A percentile compares a stretch with the other conserved stretches of the same genome.
These are phyloP conservation scores for Neotoma lepida DNA, from an alignment of 2,113 vertebrate genomes.

Conservation along the genomic window DNA sequence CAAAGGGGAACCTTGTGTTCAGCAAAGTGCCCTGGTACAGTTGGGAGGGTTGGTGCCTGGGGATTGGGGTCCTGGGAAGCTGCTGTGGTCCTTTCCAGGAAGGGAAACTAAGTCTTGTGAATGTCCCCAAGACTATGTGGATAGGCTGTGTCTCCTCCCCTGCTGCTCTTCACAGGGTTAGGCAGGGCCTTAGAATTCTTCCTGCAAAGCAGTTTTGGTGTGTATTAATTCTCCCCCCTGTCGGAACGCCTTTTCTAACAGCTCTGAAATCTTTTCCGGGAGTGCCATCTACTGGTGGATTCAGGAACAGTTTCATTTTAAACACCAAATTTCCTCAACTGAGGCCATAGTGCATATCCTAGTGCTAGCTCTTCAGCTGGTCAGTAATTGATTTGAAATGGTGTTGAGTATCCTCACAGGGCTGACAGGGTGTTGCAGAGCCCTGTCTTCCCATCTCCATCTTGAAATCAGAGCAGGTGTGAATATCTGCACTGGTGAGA, in stretches of 20 bases:
- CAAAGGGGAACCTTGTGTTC: rapidly evolving
- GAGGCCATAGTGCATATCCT: too few species aligned
- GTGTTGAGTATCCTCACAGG: background rate
- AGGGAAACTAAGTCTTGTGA: background rate
- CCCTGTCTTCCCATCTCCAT: background rate
- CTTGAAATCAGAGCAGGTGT: background rate
- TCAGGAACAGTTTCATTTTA: rapidly evolving
- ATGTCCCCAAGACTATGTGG: background rate
- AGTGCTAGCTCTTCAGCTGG: background rate
- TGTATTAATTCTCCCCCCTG: too few species aligned
- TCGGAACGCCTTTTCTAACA: rapidly evolving
- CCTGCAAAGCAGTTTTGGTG: background rate
- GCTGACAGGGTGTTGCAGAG: background rate
- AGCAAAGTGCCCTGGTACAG: background rate
- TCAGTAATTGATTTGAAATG: background rate
- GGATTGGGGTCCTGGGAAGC: background rate
- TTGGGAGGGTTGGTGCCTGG: background rate
- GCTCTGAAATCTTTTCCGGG: background rate
- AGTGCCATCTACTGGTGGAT: conserved; percentile 40
- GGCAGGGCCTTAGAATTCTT: background rate
- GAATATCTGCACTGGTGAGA: background rate
- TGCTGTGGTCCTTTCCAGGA: background rate
- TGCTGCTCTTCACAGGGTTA: background rate
- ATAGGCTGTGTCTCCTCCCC: rapidly evolving
- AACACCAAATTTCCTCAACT: background rate